Evolutionary conservation across 2,888 invertebrate species (phyloP), one percentile per base, ranked within the genome.

Genomic region (Pollenia angustigena): DNA sequence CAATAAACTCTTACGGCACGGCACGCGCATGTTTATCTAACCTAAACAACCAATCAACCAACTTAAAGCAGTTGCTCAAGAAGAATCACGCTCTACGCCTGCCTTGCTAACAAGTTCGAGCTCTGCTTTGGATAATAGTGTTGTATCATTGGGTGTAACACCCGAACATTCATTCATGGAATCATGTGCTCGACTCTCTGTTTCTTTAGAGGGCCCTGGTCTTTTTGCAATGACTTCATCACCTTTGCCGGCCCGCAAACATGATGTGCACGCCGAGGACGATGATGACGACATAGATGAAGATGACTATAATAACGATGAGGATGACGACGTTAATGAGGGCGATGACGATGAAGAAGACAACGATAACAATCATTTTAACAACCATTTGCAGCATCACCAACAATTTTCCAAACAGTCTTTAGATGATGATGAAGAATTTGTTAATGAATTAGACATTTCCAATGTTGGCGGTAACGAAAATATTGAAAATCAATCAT

Each of bases 61-160:
- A 58, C 40, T 69, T 32, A n/a, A 75, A 62, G 60, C 79, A 95
- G 95, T 97, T 60, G 97, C 97, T 91, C 97, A 97, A 89, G 97
- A 98, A 92, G 97, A 98, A 94, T 97, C 97, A 90, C 97, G 97
- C 93, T 97, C 97, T 82, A 97, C 97, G 90, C 97, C 97, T 68
- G 97, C 97, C 72, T 94, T 97, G 90, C 95, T 96, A 90, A 97
- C 97, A 91, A 95, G 95, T 85, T 95, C 94, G 88, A 95, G 94
- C 89, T 95, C 95, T 69, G 94, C 94, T 76, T 93, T 94, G 89
- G 95, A 94, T 86, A 93, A 93, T 89, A 95, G 94, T 89, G 94
- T 94, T 69, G 94, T 95, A 81, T 96, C 96, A 3, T 94, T 97
- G 88, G 97, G 97, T 89, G 96, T 97, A 93, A 97, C 97, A 89